A percentile compares a stretch with the other conserved stretches of the same genome.
Conservation (phyloP, 2,113 vertebrate genomes). For the Sminthopsis crassicaudata region DNA sequence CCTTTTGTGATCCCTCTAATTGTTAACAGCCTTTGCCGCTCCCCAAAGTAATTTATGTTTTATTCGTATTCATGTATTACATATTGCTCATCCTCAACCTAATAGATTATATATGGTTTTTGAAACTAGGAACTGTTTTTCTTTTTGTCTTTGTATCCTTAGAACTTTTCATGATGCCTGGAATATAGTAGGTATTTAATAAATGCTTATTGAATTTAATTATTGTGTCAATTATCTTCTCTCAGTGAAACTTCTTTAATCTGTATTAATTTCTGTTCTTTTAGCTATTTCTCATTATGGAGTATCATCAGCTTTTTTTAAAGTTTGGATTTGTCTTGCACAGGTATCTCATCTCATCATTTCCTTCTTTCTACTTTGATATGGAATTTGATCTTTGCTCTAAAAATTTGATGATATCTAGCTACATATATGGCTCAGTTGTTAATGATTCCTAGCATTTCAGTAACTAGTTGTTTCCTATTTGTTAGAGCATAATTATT, state of each 20-base stretch:
- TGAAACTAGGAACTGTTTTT: background rate
- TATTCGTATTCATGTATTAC: background rate
- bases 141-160: background rate
- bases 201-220: background rate
- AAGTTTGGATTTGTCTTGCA: background rate
- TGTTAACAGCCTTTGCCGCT: background rate
- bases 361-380: background rate
- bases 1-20: background rate
- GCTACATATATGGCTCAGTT: background rate
- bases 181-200: background rate
- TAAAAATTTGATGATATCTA: background rate
- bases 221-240: background rate
- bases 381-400: background rate
- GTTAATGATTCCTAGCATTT: background rate
- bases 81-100: background rate
- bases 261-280: background rate
- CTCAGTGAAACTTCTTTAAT: background rate
- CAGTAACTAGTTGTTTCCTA: background rate
- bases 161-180: background rate
- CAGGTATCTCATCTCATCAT: background rate
- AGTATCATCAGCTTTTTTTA: background rate
- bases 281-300: background rate
- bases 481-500: background rate
- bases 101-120: background rate
- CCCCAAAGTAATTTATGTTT: background rate